A percentile compares a stretch with the other conserved stretches of the same genome.
Evolutionary conservation across 2,797 vertebrate genomes (phyloP).

Genomic region (Aphelocoma californica): DNA sequence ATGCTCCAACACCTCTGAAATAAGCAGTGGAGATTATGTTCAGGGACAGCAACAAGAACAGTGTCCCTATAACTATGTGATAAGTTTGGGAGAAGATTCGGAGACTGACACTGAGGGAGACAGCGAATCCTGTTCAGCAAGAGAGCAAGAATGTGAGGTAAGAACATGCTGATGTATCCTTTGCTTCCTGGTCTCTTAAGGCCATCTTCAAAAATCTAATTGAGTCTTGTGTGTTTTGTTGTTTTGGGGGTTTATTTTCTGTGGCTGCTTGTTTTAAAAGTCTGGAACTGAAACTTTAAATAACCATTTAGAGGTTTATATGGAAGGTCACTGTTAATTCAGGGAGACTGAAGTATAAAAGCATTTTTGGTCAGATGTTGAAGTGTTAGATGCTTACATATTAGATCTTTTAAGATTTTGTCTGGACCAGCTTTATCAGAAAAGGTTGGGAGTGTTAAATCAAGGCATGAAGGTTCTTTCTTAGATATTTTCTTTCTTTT

Average conservation of each 20-base stretch:
- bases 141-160: constrained; percentile 90
- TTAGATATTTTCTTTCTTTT: neutral
- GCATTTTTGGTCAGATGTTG: neutral
- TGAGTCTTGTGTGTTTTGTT: neutral
- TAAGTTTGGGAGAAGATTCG: constrained; percentile 89
- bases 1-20: constrained; percentile 71
- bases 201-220: neutral
- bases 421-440: neutral
- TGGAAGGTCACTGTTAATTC: neutral
- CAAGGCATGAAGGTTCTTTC: neutral
- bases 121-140: constrained; percentile 85
- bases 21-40: constrained; percentile 69
- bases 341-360: neutral
- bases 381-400: neutral
- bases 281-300: neutral
- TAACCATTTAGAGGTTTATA: neutral
- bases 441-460: neutral
- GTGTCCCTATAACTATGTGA: constrained; percentile 84
- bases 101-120: constrained; percentile 93
- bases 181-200: neutral
- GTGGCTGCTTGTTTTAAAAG: neutral
- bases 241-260: neutral
- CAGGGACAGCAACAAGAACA: constrained; percentile 80
- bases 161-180: neutral
- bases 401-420: neutral